phyloP scores from a whole-genome alignment of 2,113 vertebrate species.

The Girardinichthys multiradiatus region DNA sequence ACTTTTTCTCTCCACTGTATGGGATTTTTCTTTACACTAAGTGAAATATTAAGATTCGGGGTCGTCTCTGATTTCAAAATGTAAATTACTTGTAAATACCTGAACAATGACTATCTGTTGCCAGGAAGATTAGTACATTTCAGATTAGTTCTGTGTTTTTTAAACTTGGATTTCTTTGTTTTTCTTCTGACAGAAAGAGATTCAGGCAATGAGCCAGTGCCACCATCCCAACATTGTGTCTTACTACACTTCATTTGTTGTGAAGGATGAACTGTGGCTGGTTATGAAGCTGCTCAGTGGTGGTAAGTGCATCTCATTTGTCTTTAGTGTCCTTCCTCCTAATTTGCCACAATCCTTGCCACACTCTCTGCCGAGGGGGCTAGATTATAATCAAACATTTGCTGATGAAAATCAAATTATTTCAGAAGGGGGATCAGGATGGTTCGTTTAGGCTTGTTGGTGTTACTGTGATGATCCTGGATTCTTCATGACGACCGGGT shows the following conservation, averaged over 20 bases:
- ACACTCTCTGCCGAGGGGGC: background rate
- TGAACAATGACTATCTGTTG: background rate
- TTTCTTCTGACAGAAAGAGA: conserved; percentile 73
- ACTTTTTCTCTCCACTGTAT: too few relatives aligned
- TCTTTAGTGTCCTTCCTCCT: background rate
- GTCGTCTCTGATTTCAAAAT: background rate
- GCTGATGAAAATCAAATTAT: background rate
- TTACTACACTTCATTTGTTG: conserved; percentile 97
- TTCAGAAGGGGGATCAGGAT: background rate
- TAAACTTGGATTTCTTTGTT: conserved; percentile 17
- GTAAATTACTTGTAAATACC: background rate
- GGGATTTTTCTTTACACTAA: background rate
- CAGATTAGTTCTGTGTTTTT: background rate
- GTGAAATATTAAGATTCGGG: background rate
- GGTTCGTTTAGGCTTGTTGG: background rate
- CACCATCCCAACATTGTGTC: conserved; percentile 98
- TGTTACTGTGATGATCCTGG: background rate
- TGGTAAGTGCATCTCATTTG: conserved; percentile 76
- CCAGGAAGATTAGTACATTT: background rate
- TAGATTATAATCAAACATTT: background rate
- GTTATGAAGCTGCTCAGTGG: conserved; percentile 97
- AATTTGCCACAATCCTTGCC: background rate
- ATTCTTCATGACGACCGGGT: background rate
- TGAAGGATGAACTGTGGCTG: conserved; percentile 98
- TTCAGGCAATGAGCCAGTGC: conserved; percentile 96